Percentiles rank a stretch among this genome's conserved stretches.
phyloP scores from a whole-genome alignment of 2,797 vertebrate species.

The Phrynocephalus guinanensis region DNA sequence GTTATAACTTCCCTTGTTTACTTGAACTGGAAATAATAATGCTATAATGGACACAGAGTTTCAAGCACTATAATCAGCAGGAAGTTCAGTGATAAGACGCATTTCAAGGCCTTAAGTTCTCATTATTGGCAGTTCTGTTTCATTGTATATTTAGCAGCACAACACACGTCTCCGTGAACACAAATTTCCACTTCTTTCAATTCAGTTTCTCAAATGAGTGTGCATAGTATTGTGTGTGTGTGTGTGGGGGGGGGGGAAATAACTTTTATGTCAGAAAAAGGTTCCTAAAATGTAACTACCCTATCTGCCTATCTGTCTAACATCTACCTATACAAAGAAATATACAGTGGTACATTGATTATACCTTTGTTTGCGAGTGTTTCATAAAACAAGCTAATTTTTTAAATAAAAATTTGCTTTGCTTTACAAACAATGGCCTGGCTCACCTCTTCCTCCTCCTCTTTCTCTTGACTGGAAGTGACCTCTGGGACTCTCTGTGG shows the following conservation, averaged over 20 bases:
- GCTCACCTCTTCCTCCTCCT: too few relatives aligned
- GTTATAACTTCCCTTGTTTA: slow-evolving; percentile 47
- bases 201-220: neutral
- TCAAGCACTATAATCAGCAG: slow-evolving; percentile 18
- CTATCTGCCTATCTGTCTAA: too few relatives aligned
- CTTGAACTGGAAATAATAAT: slow-evolving; percentile 45
- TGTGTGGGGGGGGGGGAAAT: too few relatives aligned
- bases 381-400: too few relatives aligned
- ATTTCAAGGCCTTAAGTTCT: slow-evolving; percentile 9
- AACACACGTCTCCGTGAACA: neutral
- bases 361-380: too few relatives aligned
- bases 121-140: neutral
- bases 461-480: too few relatives aligned
- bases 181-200: neutral
- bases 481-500: too few relatives aligned
- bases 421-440: too few relatives aligned
- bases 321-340: too few relatives aligned
- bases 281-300: neutral
- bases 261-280: neutral
- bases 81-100: slow-evolving; percentile 28
- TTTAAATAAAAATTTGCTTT: too few relatives aligned
- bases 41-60: slow-evolving; percentile 7
- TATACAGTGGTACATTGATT: too few relatives aligned
- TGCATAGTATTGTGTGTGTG: neutral
- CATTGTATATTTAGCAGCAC: neutral